These are phyloP conservation scores for Bombus superbus DNA, from an alignment of 1,140 invertebrate species.

Conservation along the genomic window DNA sequence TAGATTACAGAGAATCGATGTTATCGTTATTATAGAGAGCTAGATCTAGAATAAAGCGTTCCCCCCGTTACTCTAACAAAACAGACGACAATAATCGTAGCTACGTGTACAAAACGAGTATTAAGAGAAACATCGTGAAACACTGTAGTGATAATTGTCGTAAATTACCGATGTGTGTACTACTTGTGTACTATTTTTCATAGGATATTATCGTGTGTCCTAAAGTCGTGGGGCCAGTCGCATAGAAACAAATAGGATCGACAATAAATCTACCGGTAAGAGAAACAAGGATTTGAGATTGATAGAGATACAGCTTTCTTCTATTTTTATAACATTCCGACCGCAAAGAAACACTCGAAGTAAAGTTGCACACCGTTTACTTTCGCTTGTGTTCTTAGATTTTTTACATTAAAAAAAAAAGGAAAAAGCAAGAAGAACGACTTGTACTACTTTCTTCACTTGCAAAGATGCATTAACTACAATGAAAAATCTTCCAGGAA, in stretches of 20 bases:
- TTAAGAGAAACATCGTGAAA: not conserved
- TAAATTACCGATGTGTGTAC: not conserved
- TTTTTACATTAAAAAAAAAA: not conserved
- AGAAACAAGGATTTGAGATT: too few relatives aligned
- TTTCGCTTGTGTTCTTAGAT: not conserved
- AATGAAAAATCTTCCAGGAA: too few relatives aligned
- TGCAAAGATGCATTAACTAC: not conserved
- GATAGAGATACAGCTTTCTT: not conserved
- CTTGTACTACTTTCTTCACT: not conserved
- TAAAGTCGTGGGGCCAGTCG: not conserved
- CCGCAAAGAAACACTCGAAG: not conserved
- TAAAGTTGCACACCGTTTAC: not conserved
- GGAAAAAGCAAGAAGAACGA: not conserved
- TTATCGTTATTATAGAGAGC: too few relatives aligned
- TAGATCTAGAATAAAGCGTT: not conserved
- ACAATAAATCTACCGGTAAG: not conserved
- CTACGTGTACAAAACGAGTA: not conserved
- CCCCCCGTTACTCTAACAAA: not conserved
- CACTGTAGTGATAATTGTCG: not conserved
- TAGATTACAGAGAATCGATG: too few relatives aligned
- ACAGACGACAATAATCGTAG: constrained; percentile 20
- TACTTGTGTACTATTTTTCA: not conserved
- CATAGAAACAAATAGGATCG: not conserved
- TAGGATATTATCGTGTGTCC: constrained; percentile 25
- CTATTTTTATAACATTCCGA: not conserved